Evolutionary conservation across 2,797 vertebrate species (phyloP).

Genomic region (Melanotaenia maccullochi): DNA sequence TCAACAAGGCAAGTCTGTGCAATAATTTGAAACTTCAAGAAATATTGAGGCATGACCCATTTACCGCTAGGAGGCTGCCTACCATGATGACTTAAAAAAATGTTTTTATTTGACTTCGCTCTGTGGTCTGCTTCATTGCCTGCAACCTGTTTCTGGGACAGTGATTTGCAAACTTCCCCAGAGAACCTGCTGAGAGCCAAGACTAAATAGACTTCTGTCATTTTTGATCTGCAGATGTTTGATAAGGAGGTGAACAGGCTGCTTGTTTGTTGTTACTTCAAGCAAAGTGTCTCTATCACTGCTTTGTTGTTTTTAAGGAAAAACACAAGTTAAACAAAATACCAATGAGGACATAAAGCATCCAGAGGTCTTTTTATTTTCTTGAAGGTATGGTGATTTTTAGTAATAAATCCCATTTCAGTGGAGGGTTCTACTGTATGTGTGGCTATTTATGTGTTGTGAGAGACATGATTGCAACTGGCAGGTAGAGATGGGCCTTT

Average conservation of each 20-base stretch:
- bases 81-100: constrained; percentile 67
- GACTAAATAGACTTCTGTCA: constrained; percentile 45
- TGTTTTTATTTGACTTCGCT: constrained; percentile 59
- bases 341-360: background rate
- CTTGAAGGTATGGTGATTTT: background rate
- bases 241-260: constrained; percentile 42
- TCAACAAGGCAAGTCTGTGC: constrained; percentile 70
- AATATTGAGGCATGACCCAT: constrained; percentile 75
- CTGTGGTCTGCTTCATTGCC: constrained; percentile 51
- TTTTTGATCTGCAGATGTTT: constrained; percentile 52
- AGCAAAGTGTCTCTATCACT: constrained; percentile 32
- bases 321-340: constrained; percentile 13
- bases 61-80: constrained; percentile 54
- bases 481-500: background rate
- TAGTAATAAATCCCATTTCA: background rate
- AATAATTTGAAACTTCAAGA: constrained; percentile 78
- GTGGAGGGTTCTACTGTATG: background rate
- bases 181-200: constrained; percentile 32
- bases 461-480: background rate
- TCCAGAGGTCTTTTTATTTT: background rate
- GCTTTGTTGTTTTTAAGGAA: constrained; percentile 20
- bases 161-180: constrained; percentile 53
- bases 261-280: constrained; percentile 24
- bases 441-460: background rate
- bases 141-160: constrained; percentile 66